Evolutionary conservation across 2,888 invertebrate species (phyloP).

Genomic region (Dinocampus coccinellae): DNA sequence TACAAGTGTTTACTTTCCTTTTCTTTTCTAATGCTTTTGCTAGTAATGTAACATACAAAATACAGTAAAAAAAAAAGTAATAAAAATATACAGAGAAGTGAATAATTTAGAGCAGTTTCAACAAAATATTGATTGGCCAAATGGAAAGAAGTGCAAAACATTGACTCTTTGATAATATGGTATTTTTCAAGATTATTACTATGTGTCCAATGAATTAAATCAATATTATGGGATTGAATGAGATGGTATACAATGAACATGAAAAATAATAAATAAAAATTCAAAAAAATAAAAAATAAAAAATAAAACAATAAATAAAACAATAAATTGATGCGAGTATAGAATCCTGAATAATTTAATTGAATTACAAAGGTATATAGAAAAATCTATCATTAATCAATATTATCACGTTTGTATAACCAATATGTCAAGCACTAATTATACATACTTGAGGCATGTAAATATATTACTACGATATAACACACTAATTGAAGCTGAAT

Average conservation of each 20-base stretch:
- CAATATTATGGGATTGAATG: too few species aligned
- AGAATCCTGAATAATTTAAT: constrained; percentile 17
- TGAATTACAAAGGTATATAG: constrained; percentile 31
- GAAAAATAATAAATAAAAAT: too few species aligned
- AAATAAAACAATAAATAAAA: neutral
- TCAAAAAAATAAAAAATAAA: neutral
- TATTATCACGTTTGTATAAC: constrained; percentile 48
- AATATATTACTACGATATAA: constrained; percentile 46
- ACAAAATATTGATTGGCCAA: neutral
- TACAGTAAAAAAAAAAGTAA: neutral
- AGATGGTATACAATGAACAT: too few species aligned
- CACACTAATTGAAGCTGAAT: constrained; percentile 65
- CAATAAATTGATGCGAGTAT: too few species aligned
- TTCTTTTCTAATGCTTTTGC: constrained; percentile 11
- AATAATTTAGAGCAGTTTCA: neutral
- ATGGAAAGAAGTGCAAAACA: neutral
- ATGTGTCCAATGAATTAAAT: too few species aligned
- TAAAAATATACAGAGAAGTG: too few species aligned
- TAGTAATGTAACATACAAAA: constrained; percentile 22
- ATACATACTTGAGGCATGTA: constrained; percentile 31
- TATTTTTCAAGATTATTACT: too few species aligned
- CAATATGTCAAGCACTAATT: constrained; percentile 62
- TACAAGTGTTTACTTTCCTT: constrained; percentile 64
- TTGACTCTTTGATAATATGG: too few species aligned
- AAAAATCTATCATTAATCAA: constrained; percentile 60